Base-by-base conservation (phyloP, 2,113 vertebrate species). In the Lota lota region DNA sequence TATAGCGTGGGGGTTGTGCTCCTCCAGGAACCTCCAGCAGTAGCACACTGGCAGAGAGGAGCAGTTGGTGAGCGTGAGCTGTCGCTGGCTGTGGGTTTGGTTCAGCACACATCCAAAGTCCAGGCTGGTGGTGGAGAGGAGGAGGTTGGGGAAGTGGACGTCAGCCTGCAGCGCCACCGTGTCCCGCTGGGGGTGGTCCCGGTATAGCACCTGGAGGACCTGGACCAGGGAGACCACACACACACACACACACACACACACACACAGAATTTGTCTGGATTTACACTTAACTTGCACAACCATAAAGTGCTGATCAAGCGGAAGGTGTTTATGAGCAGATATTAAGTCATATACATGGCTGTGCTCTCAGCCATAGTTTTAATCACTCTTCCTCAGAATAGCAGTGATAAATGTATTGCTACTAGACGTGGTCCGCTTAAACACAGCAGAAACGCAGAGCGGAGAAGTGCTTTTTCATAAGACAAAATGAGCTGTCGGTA, bases 71-170 rank as follows among this genome's bases (percentile, higher is more conserved):
- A 97, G 87, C 0, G 70, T 63, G 17, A 98, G 0, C 0, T 82
- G 76, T 67, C 60, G 85, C 0, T 84, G 78, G 22, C 64, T 66
- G 76, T 94, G 89, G 0, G 93, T 94, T 68, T 90, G 82, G 1
- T 93, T 94, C 21, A 93, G 69, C 40, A 97, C 87, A 53, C 94
- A 96, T 76, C 94, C 94, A 17, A 98, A 98, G 51, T 98, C 88
- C 72, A 98, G 50, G 0, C 63, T 18, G 11, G 1, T 89, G 65
- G 87, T 81, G 73, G 93, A 90, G 24, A 98, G 89, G 24, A 22
- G 56, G 21, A 98, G 91, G 83, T 94, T 95, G 0, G 96, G 95
- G 65, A 93, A 97, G 70, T 90, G 85, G 14, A 92, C 89, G 74
- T 95, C 95, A 3, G 92, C 87, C 0, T 70, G 66, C 36, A 98